Conservation (phyloP, 1,140 invertebrate genomes). For the Drosophila athabasca region DNA sequence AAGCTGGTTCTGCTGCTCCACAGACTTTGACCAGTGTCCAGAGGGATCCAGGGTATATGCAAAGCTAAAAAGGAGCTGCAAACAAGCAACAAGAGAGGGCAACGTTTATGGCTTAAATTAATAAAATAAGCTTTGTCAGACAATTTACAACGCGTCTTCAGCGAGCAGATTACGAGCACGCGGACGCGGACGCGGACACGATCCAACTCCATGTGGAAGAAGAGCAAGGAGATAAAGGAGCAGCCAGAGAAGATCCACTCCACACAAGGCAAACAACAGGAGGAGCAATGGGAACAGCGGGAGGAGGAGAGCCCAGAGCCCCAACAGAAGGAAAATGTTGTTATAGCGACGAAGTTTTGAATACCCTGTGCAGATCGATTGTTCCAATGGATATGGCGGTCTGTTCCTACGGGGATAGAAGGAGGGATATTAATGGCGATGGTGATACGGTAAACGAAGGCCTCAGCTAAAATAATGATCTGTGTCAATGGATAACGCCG, state of each 20-base stretch:
- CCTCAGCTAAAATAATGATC: too few relatives aligned
- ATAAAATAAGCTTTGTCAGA: slow-evolving; percentile 84
- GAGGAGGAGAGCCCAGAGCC: background rate
- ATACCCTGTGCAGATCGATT: slow-evolving; percentile 6
- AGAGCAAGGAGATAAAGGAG: slow-evolving; percentile 3
- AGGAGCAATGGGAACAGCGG: slow-evolving; percentile 8
- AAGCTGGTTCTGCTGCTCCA: slow-evolving; percentile 14
- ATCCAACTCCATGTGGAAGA: slow-evolving; percentile 31
- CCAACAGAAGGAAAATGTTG: slow-evolving; percentile 1
- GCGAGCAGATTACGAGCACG: slow-evolving; percentile 83
- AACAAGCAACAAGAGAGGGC: slow-evolving; percentile 61
- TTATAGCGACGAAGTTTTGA: background rate
- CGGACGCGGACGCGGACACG: slow-evolving; percentile 50
- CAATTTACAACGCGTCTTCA: slow-evolving; percentile 83
- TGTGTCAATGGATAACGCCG: too few relatives aligned
- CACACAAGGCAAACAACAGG: background rate
- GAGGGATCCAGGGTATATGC: slow-evolving; percentile 42
- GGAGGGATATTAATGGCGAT: too few relatives aligned
- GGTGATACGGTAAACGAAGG: too few relatives aligned
- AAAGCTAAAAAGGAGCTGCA: slow-evolving; percentile 58
- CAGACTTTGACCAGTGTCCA: slow-evolving; percentile 6
- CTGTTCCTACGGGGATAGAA: too few relatives aligned
- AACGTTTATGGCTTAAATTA: slow-evolving; percentile 83
- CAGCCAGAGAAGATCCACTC: slow-evolving; percentile 6
- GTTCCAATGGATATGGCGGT: background rate